Evolutionary conservation across 2,113 vertebrate genomes (phyloP).

Genomic region (Nanorana parkeri): DNA sequence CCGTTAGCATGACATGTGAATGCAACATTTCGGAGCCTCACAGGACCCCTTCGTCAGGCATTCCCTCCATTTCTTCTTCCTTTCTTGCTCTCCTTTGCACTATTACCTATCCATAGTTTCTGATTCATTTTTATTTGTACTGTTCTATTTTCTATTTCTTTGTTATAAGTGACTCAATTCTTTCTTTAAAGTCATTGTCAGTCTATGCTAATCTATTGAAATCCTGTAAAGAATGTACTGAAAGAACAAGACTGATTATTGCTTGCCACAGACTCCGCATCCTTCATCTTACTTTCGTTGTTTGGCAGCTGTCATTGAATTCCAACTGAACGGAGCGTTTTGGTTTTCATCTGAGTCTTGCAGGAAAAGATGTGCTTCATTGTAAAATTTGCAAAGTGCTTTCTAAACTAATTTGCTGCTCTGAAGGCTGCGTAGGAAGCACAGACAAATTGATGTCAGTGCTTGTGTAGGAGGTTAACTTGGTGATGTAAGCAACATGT

Average conservation of each 20-base stretch:
- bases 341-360: conserved; percentile 26
- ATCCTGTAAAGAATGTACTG: neutral
- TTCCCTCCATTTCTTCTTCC: no score
- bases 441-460: conserved; percentile 8
- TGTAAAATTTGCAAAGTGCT: conserved; percentile 32
- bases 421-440: conserved; percentile 27
- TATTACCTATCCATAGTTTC: no score
- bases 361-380: conserved; percentile 25
- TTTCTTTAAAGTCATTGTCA: conserved; percentile 16
- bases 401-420: conserved; percentile 48
- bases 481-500: conserved; percentile 35
- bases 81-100: no score
- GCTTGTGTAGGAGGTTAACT: conserved; percentile 36
- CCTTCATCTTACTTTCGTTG: conserved; percentile 35
- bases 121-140: no score
- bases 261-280: neutral
- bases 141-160: no score
- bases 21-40: no score
- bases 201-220: conserved; percentile 36
- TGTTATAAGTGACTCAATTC: neutral
- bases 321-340: conserved; percentile 19
- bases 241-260: conserved; percentile 39
- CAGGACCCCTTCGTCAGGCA: no score
- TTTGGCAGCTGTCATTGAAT: conserved; percentile 42
- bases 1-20: no score